Evolutionary conservation across 1,140 invertebrate genomes (phyloP).

Genomic region (Sogatella furcifera): DNA sequence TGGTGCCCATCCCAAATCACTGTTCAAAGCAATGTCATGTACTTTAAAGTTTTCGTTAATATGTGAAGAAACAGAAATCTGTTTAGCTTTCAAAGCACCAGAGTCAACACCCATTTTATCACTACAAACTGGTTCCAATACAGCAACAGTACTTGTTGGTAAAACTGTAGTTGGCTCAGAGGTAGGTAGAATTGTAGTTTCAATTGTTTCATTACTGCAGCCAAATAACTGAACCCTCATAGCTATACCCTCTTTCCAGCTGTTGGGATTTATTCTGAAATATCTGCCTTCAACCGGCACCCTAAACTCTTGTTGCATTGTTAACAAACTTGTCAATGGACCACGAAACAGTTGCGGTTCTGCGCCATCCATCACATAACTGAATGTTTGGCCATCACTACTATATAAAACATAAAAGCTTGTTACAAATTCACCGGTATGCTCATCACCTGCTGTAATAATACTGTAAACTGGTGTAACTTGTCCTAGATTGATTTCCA

Average conservation of each 20-base stretch:
- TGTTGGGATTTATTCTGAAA: conserved; percentile 55
- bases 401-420: conserved; percentile 61
- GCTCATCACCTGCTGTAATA: conserved; percentile 48
- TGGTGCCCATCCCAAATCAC: conserved; percentile 19
- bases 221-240: conserved; percentile 63
- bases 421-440: conserved; percentile 55
- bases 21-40: conserved; percentile 10
- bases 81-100: conserved; percentile 11
- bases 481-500: conserved; percentile 54
- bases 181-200: not conserved
- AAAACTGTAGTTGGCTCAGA: not conserved
- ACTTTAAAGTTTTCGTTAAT: conserved; percentile 12
- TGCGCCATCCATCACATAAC: conserved; percentile 35
- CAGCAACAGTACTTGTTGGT: not conserved
- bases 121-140: conserved; percentile 14
- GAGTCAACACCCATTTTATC: conserved; percentile 21
- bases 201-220: conserved; percentile 34
- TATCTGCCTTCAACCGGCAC: conserved; percentile 58
- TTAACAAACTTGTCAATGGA: conserved; percentile 45
- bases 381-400: conserved; percentile 45
- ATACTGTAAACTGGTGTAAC: conserved; percentile 60
- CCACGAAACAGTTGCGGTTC: conserved; percentile 46
- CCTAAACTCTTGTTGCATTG: conserved; percentile 46
- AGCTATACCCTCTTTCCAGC: conserved; percentile 63
- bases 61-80: conserved; percentile 16